Evolutionary conservation across 2,888 invertebrate genomes (phyloP), one percentile per base, ranked within the genome.

Genomic region (Apamea monoglypha): DNA sequence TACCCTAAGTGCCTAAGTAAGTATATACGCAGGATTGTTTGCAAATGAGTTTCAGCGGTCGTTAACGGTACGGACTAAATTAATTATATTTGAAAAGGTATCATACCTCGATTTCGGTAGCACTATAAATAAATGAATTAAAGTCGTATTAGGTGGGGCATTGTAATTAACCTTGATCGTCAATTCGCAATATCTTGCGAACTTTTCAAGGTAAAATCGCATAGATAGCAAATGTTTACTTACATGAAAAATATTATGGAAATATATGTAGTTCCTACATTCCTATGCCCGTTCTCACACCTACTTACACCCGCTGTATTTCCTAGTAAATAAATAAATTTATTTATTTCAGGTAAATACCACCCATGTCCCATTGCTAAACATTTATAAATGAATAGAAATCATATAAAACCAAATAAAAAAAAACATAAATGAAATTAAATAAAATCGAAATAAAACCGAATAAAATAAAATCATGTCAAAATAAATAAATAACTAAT

Each of bases 131-230:
- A 29, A 76, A 82, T 80, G 3, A 79, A 76, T 82, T 66, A 47
- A 40, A 56, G 68, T 44, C 56, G 25, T 77, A 70, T 29, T 61
- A 32, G 47, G 56, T 64, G 21, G 21, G 67, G 44, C 63, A 83
- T 68, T 63, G 32, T 25, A 56, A 56, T 44, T 29, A 71, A 74
- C 82, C 78, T 78, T 84, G 83, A 53, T 69, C 50, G 50, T 47
- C 63, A 72, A 77, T 78, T 74, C 63, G 32, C 64, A 72, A 59
- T 76, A 64, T 56, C 29, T 77, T 64, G 74, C 59, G 71, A 86
- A 75, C 44, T 69, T 77, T 69, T 68, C 82, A 72, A 82, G 78
- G 78, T 70, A 61, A 72, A 36, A 74, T 74, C 7, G 25, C 44
- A 56, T 72, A 44, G 36, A 40, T 76, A 74, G 67, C n/a, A 63